Evolutionary conservation across 2,113 vertebrate species (phyloP).

Genomic region (Ictidomys tridecemlineatus): DNA sequence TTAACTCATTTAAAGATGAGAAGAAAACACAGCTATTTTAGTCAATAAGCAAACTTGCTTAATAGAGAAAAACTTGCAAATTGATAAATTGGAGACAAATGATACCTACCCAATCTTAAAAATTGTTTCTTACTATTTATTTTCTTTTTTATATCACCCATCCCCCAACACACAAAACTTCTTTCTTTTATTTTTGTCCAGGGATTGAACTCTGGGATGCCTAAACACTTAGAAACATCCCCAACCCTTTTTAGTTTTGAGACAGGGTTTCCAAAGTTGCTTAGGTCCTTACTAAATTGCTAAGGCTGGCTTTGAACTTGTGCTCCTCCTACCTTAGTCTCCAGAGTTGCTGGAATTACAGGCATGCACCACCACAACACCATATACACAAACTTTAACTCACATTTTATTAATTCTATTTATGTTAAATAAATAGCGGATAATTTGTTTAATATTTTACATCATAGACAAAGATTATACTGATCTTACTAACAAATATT

Average conservation of each 20-base stretch:
- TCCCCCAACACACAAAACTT: neutral
- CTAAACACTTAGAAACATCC: no score
- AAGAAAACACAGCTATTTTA: neutral
- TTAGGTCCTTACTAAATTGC: no score
- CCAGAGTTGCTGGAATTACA: no score
- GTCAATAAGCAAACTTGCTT: neutral
- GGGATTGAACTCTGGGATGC: no score
- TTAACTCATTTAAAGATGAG: conserved; percentile 15
- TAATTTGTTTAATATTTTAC: neutral
- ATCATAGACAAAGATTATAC: neutral
- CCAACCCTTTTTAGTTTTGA: no score
- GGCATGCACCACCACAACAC: no score
- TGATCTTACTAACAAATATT: neutral
- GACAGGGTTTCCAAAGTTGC: no score
- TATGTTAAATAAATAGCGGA: neutral
- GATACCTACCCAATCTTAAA: neutral
- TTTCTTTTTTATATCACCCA: neutral
- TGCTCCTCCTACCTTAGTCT: no score
- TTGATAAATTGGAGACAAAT: neutral
- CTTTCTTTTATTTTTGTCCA: no score
- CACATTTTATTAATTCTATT: neutral
- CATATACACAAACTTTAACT: neutral
- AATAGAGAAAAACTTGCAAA: neutral
- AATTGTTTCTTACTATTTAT: neutral
- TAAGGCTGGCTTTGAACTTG: no score